Percentiles rank a stretch among this genome's conserved stretches.
Evolutionary conservation across 2,888 invertebrate genomes (phyloP).

Genomic region (Cylindroiulus punctatus): DNA sequence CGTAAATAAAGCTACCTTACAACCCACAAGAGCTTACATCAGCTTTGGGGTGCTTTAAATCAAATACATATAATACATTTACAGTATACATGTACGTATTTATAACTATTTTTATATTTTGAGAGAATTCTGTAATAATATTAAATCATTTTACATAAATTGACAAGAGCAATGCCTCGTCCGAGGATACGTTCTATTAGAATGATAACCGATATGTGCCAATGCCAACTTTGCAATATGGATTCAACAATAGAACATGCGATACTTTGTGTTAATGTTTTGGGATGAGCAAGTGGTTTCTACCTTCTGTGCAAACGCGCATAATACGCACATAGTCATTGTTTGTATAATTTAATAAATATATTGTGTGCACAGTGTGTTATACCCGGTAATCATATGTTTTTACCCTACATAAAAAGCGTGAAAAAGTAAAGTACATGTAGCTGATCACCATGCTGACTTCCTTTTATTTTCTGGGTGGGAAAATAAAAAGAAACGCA

Average conservation of each 20-base stretch:
- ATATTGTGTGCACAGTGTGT: slow-evolving; percentile 21
- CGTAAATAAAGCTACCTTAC: too few species aligned
- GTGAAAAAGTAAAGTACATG: background rate
- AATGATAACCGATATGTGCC: background rate
- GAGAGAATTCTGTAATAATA: too few species aligned
- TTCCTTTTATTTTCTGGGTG: background rate
- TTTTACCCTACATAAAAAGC: background rate
- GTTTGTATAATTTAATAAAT: slow-evolving; percentile 13
- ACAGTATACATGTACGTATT: too few species aligned
- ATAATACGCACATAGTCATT: background rate
- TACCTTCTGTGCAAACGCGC: slow-evolving; percentile 28
- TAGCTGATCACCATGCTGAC: slow-evolving; percentile 13
- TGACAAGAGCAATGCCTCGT: too few species aligned
- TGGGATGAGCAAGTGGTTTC: slow-evolving; percentile 17
- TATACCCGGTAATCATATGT: slow-evolving; percentile 11
- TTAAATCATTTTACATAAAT: too few species aligned
- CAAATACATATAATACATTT: too few species aligned
- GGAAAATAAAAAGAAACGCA: background rate
- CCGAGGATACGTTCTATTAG: background rate
- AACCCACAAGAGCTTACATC: too few species aligned
- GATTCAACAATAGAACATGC: background rate
- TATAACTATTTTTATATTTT: too few species aligned
- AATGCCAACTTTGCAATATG: background rate
- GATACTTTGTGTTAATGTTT: slow-evolving; percentile 6
- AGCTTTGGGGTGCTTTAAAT: too few species aligned